These are phyloP conservation scores for Synergus laeviventris DNA, from an alignment of 2,888 invertebrate genomes.

Conservation along the genomic window DNA sequence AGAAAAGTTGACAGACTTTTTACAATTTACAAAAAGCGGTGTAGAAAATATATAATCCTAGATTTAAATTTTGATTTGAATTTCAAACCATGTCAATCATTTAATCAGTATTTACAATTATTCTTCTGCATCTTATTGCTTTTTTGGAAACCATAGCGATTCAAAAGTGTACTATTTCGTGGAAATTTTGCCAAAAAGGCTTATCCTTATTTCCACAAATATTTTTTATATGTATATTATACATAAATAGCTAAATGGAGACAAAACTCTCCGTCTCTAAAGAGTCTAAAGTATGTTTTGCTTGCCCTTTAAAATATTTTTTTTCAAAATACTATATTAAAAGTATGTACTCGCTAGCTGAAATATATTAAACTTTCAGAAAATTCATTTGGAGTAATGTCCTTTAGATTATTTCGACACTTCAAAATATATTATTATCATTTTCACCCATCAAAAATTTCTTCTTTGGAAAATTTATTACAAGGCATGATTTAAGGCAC, in stretches of 20 bases:
- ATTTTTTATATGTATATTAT: too few relatives aligned
- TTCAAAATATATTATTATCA: constrained; percentile 26
- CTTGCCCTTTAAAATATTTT: background rate
- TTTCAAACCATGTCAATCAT: background rate
- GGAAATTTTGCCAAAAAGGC: constrained; percentile 10
- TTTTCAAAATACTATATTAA: background rate
- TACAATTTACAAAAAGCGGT: constrained; percentile 12
- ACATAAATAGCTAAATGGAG: background rate
- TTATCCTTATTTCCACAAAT: background rate
- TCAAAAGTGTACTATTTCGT: background rate
- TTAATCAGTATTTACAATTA: constrained; percentile 16
- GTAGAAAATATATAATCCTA: constrained; percentile 15
- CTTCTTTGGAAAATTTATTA: background rate
- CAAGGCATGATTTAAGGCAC: constrained; percentile 7
- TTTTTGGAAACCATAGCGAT: background rate
- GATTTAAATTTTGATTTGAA: background rate
- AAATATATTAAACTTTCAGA: background rate
- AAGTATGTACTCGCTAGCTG: background rate
- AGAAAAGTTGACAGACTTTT: background rate
- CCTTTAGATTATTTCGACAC: background rate
- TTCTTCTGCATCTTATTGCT: constrained; percentile 3
- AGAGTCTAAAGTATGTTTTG: background rate
- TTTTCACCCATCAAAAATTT: constrained; percentile 14
- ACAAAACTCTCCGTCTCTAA: background rate
- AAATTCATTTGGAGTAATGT: constrained; percentile 14